Evolutionary conservation across 30 jellyfish, hydroid and myxozoan genomes (phyloP).

Genomic region (Hydractinia echinata): DNA sequence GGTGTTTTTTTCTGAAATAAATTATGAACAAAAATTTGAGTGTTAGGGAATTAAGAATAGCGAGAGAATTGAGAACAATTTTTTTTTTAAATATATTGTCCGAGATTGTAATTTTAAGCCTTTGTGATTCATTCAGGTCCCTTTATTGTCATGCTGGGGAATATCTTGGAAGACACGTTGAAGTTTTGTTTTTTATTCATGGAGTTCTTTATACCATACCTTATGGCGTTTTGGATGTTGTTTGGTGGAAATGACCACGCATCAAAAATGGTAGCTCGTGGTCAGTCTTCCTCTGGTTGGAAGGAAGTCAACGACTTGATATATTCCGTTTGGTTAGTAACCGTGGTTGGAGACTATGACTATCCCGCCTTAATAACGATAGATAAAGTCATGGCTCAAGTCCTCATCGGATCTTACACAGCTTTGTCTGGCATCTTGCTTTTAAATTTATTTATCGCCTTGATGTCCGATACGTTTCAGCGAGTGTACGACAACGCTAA

Average conservation of each 20-base stretch:
- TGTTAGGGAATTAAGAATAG: too few relatives aligned
- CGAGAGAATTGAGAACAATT: too few relatives aligned
- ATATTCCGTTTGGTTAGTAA: constrained; percentile 81
- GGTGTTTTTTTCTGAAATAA: too few relatives aligned
- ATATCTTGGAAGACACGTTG: constrained; percentile 70
- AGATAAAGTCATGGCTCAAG: constrained; percentile 80
- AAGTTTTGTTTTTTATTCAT: constrained; percentile 63
- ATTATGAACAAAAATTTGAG: too few relatives aligned
- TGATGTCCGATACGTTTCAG: constrained; percentile 96
- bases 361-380: constrained; percentile 62
- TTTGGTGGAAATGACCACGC: constrained; percentile 84
- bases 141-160: constrained; percentile 96
- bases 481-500: constrained; percentile 95
- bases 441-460: constrained; percentile 81
- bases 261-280: constrained; percentile 44
- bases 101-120: not conserved
- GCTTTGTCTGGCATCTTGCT: constrained; percentile 78
- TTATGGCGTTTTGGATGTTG: constrained; percentile 86
- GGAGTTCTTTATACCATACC: constrained; percentile 76
- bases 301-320: constrained; percentile 67
- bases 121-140: constrained; percentile 68
- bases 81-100: too few relatives aligned
- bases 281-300: constrained; percentile 76
- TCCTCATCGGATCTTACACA: constrained; percentile 62
- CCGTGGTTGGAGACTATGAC: constrained; percentile 88